Evolutionary conservation across 2,797 vertebrate genomes (phyloP).

Genomic region (Parambassis ranga): DNA sequence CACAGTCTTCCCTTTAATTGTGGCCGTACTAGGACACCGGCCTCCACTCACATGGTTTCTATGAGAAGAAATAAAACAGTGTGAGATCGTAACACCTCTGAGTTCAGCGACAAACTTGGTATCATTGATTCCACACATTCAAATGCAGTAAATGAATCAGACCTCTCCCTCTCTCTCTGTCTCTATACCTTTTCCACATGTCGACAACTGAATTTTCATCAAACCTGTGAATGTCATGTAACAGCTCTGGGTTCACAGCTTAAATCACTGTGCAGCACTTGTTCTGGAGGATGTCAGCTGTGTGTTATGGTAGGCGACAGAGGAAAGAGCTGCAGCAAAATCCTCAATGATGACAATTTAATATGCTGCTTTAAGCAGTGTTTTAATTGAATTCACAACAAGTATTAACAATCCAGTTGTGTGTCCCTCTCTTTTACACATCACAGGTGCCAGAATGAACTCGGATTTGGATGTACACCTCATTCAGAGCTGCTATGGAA

Average conservation of each 20-base stretch:
- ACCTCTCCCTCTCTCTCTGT: neutral
- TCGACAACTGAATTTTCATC: neutral
- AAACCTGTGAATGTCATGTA: neutral
- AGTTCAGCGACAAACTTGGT: neutral
- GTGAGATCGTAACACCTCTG: neutral
- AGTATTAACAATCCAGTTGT: too few species aligned
- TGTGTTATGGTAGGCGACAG: too few species aligned
- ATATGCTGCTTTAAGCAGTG: too few species aligned
- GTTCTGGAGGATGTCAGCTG: neutral
- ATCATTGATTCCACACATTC: neutral
- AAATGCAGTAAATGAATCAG: neutral
- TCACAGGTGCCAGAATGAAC: too few species aligned
- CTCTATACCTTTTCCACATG: too few species aligned
- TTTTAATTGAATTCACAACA: too few species aligned
- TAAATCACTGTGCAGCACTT: neutral
- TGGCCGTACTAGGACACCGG: conserved; percentile 82
- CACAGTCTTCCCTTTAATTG: conserved; percentile 84
- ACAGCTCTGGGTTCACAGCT: neutral
- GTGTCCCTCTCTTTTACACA: too few species aligned
- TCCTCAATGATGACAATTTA: too few species aligned
- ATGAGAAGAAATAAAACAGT: neutral
- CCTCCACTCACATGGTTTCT: conserved; percentile 85
- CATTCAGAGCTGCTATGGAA: too few species aligned
- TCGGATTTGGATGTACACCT: too few species aligned
- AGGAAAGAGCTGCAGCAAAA: too few species aligned